Evolutionary conservation across 2,113 vertebrate species (phyloP), one percentile per base, ranked within the genome.

Genomic region (Alouatta palliata): DNA sequence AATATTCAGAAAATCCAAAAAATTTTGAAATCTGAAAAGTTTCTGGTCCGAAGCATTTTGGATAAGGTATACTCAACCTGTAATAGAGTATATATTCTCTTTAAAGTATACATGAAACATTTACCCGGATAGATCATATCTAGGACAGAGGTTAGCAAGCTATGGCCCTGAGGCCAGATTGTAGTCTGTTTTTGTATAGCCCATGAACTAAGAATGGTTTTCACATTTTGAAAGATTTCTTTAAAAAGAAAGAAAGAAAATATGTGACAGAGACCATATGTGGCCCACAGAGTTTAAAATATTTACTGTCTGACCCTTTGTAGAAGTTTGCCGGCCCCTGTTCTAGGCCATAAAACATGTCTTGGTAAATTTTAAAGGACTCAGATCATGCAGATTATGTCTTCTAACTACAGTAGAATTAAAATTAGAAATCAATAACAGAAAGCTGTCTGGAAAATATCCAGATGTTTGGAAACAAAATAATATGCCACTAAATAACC

Each of bases 401-500:
- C 66, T 40, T 94, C 23, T 79, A 76, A 73, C 45, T 70, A 87
- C 83, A 95, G 12, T 49, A 35, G 52, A 93, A 96, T 91, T 96
- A 97, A 96, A 64, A 90, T 96, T 68, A 82, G 95, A 92, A 90
- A 95, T 95, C 49, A 90, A n/a, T 92, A 95, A 82, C 56, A 97
- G 64, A 95, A 85, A 90, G 20, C 35, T 93, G 77, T 40, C 58
- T 93, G 32, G 81, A 90, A 93, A 83, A 43, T 84, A 43, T n/a
- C 45, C 11, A 90, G 83, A 64, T 89, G 81, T 61, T 94, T 85
- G 52, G 73, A 75, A 90, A 91, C 9, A 91, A 89, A 97, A 85
- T 40, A 79, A 79, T 37, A 86, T 88, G 56, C 71, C 80, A 92
- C 40, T 97, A 47, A 83, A 37, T 70, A 79, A 95, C 12, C 11